A percentile compares a stretch with the other conserved stretches of the same genome.
Evolutionary conservation across 2,888 invertebrate species (phyloP).

Genomic region (Emmelina monodactyla): DNA sequence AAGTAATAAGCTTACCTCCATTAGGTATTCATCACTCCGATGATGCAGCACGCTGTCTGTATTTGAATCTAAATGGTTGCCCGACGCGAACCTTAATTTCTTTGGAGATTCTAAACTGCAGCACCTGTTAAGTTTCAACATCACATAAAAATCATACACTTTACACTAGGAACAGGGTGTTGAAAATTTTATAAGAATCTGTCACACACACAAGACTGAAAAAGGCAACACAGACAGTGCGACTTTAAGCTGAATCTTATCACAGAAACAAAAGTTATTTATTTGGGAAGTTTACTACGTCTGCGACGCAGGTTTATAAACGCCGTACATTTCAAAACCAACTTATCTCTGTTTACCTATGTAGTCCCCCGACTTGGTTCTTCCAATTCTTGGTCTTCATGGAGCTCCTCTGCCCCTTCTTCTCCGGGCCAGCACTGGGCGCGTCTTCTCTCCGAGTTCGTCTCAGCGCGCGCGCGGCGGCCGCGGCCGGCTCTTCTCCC

Average conservation of each 20-base stretch:
- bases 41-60: slow-evolving; percentile 58
- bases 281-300: too few relatives aligned
- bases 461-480: slow-evolving; percentile 58
- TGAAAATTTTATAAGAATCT: too few relatives aligned
- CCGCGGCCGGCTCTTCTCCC: slow-evolving; percentile 74
- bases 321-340: too few relatives aligned
- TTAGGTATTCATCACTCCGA: slow-evolving; percentile 57
- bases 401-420: slow-evolving; percentile 56
- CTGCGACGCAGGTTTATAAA: too few relatives aligned
- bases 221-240: too few relatives aligned
- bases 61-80: slow-evolving; percentile 69
- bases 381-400: slow-evolving; percentile 72
- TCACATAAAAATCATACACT: too few relatives aligned
- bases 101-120: slow-evolving; percentile 87
- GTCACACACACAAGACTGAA: too few relatives aligned
- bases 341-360: too few relatives aligned
- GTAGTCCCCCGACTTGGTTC: slow-evolving; percentile 53
- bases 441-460: slow-evolving; percentile 43
- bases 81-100: slow-evolving; percentile 79
- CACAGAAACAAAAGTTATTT: too few relatives aligned
- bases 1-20: slow-evolving; percentile 36
- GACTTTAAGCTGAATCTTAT: too few relatives aligned
- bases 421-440: slow-evolving; percentile 45
- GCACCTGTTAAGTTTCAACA: slow-evolving; percentile 68
- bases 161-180: too few relatives aligned